Percentiles rank a stretch among this genome's conserved stretches.
phyloP scores from a whole-genome alignment of 2,888 invertebrate genomes.

The Imbricaverruca yamaguchii region DNA sequence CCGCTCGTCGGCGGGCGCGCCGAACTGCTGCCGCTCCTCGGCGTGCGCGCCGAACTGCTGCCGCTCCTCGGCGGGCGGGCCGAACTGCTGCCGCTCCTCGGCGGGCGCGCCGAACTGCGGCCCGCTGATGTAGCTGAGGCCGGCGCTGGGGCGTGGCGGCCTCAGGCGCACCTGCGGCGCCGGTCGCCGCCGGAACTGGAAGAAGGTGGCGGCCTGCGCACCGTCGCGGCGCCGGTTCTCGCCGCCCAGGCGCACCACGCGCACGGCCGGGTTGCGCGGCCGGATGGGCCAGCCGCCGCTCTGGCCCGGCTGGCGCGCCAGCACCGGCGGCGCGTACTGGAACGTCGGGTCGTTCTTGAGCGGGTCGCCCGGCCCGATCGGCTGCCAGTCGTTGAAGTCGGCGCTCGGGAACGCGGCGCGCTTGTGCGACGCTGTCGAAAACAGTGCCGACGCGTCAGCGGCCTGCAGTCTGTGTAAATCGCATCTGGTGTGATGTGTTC shows the following conservation, averaged over 20 bases:
- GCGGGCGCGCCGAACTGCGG: neutral
- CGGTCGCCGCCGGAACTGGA: neutral
- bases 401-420: neutral
- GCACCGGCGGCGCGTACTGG: constrained; percentile 19
- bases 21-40: neutral
- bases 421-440: neutral
- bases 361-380: neutral
- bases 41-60: no score
- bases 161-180: neutral
- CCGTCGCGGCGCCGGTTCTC: neutral
- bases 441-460: no score
- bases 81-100: neutral
- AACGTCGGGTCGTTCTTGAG: constrained; percentile 4
- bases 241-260: neutral
- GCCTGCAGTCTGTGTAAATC: no score
- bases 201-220: neutral
- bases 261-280: constrained; percentile 2
- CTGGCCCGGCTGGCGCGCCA: neutral
- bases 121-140: neutral
- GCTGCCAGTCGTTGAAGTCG: constrained; percentile 11
- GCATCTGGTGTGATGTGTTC: no score
- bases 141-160: neutral
- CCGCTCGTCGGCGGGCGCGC: neutral
- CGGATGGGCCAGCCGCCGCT: neutral
- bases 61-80: no score